Evolutionary conservation across 2,888 invertebrate genomes (phyloP), one percentile per base, ranked within the genome.

Genomic region (Parascotia fuliginaria): DNA sequence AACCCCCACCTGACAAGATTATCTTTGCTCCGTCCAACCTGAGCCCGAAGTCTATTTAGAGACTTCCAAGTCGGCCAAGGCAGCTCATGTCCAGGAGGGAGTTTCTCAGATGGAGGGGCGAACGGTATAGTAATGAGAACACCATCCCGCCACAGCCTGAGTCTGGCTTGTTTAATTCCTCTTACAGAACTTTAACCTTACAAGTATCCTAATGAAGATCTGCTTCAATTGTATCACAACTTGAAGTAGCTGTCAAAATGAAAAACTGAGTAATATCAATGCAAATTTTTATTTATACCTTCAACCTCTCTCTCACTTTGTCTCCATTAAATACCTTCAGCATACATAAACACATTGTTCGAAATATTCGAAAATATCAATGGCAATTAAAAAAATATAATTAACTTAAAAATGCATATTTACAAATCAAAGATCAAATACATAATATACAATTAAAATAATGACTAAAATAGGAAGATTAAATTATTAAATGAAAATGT

Each of bases 361-460:
- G 68, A 70, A 85, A 80, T 86, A 86, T 81, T 82, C 79, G 80
- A 84, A 81, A 83, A 84, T 81, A 87, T 79, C 78, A 81, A 89
- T 91, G 92, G 92, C 92, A 91, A 85, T 86, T 80, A 84, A 87
- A 85, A 83, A 82, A 84, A 82, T 83, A 78, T 66, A 83, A 83
- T 87, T 88, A 90, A 89, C 85, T 88, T 89, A 88, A 83, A 72
- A 85, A 82, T 79, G 78, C 84, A 85, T 91, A 92, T 91, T 91
- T 92, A 91, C 91, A 92, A 89, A 89, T 89, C 78, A 87, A 80
- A 83, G 78, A 82, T 78, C 81, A 80, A 83, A 88, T 87, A 90
- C 77, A 91, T 83, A 90, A 86, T 86, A 90, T 87, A 90, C 88
- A 91, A 83, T 87, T 89, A 92, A 81, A 88, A 81, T 90, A 91